Evolutionary conservation across 2,113 vertebrate species (phyloP), one percentile per base, ranked within the genome.

Genomic region (Oncorhynchus gorbuscha): DNA sequence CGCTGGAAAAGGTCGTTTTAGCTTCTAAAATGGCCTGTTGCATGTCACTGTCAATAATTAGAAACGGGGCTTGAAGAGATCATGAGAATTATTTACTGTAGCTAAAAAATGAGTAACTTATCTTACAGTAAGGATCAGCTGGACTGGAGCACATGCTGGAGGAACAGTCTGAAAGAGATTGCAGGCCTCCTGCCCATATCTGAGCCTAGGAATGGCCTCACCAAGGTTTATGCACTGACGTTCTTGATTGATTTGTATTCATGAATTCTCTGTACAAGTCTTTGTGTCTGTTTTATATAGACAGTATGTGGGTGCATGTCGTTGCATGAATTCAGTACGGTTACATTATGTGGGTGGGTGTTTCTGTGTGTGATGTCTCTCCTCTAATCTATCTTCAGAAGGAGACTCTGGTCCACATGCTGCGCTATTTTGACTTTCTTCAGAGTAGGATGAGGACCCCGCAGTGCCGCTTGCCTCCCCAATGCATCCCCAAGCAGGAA

Each of bases 361-460:
- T 62, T 62, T 71, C 49, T n/a, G 20, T 68, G 16, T 26, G 39
- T 32, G 9, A 32, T 59, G 4, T 66, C 49, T 13, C 6, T 22
- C 51, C 30, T 35, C 55, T 55, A 55, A 55, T 69, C 6, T 72
- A 13, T 74, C 7, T 32, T 79, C 80, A 89, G 82, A 86, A 84
- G 59, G 77, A 79, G 61, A 87, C 71, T 0, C 26, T 86, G 64
- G 73, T 81, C 73, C 82, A 85, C 76, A 81, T 85, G 82, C 59
- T 89, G 45, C 75, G 64, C 11, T 87, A 83, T 71, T 76, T 85
- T 75, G 77, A 85, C 48, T 85, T 85, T 62, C 76, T 85, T 26
- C 76, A 83, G 62, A 72, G 55, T 49, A 77, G 83, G 75, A 83
- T 88, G 51, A 72, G 82, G 74, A 79, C 24, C 55, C 65, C 79